Conservation (phyloP, 2,113 vertebrate genomes). For the Ramphastos sulfuratus region DNA sequence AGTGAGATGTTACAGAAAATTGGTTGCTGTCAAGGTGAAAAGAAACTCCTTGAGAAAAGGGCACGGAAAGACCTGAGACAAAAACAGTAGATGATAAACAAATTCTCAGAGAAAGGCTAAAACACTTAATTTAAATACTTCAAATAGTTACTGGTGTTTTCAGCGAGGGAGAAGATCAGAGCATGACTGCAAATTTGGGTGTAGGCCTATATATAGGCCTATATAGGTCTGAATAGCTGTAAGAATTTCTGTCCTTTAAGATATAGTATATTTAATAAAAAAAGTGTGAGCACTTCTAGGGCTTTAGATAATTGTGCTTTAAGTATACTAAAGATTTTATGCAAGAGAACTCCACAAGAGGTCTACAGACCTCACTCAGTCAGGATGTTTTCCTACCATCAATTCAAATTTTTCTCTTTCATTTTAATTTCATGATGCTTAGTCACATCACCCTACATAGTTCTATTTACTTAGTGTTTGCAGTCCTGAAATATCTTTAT, state of each 20-base stretch:
- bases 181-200: background rate
- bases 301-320: background rate
- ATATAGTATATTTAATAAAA: background rate
- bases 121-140: background rate
- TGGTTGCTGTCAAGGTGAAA: background rate
- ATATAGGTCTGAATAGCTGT: background rate
- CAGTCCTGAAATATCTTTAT: background rate
- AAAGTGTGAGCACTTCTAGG: background rate
- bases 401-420: background rate
- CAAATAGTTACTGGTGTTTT: background rate
- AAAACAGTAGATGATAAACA: background rate
- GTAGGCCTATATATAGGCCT: background rate
- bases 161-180: background rate
- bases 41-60: background rate
- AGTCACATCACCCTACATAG: background rate
- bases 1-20: background rate
- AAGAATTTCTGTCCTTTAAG: background rate
- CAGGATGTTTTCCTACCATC: background rate
- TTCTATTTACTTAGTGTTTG: slow-evolving; percentile 7
- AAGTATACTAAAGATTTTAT: background rate
- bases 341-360: background rate
- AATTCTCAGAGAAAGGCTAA: background rate
- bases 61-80: background rate
- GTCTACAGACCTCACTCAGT: background rate
- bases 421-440: background rate